Base-by-base conservation (phyloP, 2,888 invertebrate species). In the Trachelus iudaicus region DNA sequence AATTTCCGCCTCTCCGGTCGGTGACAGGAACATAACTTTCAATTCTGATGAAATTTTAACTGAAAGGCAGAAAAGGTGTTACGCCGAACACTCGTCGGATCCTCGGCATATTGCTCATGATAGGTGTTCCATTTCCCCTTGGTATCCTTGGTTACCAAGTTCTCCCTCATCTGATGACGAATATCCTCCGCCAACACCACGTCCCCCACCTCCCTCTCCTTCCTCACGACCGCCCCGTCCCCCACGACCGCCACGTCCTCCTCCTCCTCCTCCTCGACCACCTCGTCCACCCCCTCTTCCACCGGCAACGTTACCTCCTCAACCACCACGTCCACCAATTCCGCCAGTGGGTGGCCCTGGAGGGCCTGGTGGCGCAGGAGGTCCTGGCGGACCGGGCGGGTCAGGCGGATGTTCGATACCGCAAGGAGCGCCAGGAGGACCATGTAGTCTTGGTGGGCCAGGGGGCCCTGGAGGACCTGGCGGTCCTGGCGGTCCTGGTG, bases 391-490 rank as follows among this genome's bases (percentile, higher is more conserved):
- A 90, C 89, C 93, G 77, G 92, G 92, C 75, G 88, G 89, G 69
- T 90, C 92, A 23, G 92, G 85, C 23, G 40, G 40, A 40, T 40
- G 40, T 40, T 15, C 40, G 15, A 4, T 40, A 40, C 15, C 40
- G 13, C 15, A 40, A 40, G 40, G 40, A 40, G 1, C 1, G 12
- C 69, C 69, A 35, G 77, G 73, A 4, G 35, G 31, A 23, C 88
- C 33, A 89, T 90, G 6, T 92, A 92, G 79, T 92, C 92, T 0
- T 30, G 83, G 74, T 84, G 86, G 37, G 88, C 92, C 69, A 0
- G 78, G 82, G 12, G 76, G 79, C 13, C 83, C 79, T 11, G 84
- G 83, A 0, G 74, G 75, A 0, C 85, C 84, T 0, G 85, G 82
- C 15, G n/a, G 69, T 13, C 80, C 81, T n/a, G 83, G 83, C 0